Conservation (phyloP, 2,888 invertebrate species). For the Drosophila mercatorum region DNA sequence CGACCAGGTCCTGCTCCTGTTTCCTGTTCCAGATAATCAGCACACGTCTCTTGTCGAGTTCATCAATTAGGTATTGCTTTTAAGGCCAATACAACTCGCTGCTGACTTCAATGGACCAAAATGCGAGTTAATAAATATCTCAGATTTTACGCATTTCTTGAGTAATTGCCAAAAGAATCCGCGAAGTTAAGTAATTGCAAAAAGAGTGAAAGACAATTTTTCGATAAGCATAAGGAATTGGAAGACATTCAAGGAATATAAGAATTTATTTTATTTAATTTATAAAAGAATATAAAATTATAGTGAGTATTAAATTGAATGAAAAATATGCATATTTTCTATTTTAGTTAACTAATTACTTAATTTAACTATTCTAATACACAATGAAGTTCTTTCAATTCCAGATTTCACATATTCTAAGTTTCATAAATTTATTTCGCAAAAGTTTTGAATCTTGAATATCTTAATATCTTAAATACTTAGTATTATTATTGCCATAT, state of each 20-base stretch:
- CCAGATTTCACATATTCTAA: background rate
- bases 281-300: no score
- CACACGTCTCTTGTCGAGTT: conserved; percentile 62
- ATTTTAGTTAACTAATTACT: no score
- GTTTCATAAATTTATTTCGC: background rate
- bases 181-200: background rate
- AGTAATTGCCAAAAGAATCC: conserved; percentile 15
- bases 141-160: background rate
- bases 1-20: conserved; percentile 30
- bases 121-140: conserved; percentile 10
- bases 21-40: conserved; percentile 59
- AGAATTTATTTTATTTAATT: no score
- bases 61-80: conserved; percentile 65
- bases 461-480: background rate
- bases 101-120: background rate
- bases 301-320: no score
- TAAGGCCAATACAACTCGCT: conserved; percentile 17
- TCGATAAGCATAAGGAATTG: background rate
- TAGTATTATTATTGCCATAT: background rate
- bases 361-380: no score
- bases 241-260: background rate
- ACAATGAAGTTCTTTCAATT: no score
- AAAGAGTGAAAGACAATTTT: background rate
- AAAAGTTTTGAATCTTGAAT: background rate
- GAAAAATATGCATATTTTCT: no score